Conservation (phyloP, 2,888 invertebrate species). For the Helobdella robusta region DNA sequence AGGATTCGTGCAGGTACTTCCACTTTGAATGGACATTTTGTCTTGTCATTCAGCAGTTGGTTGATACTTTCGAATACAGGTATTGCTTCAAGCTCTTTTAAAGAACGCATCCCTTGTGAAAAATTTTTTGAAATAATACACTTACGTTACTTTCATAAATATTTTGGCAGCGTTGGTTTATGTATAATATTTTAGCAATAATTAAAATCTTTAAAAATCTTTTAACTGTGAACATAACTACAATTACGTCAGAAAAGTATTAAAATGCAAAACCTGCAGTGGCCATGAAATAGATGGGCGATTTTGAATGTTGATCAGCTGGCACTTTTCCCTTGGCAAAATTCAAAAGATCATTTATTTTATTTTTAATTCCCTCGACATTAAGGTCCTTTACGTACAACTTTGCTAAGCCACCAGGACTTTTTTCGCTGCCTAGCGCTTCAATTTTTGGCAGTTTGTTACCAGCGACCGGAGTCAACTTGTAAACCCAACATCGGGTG, state of each 20-base stretch:
- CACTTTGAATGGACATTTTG: slow-evolving; percentile 41
- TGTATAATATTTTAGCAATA: too few species aligned
- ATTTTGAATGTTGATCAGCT: neutral
- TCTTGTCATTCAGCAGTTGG: slow-evolving; percentile 27
- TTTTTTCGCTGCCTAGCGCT: neutral
- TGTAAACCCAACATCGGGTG: slow-evolving; percentile 25
- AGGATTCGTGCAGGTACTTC: slow-evolving; percentile 49
- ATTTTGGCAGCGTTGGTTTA: too few species aligned
- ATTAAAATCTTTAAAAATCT: too few species aligned
- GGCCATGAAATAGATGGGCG: slow-evolving; percentile 29
- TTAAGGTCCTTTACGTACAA: too few species aligned
- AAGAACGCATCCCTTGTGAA: slow-evolving; percentile 17
- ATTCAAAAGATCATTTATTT: slow-evolving; percentile 13
- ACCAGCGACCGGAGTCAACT: slow-evolving; percentile 1
- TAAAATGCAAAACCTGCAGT: slow-evolving; percentile 32
- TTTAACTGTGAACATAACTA: too few species aligned
- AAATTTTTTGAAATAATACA: too few species aligned
- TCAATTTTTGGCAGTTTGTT: neutral
- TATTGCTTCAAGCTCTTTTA: slow-evolving; percentile 1
- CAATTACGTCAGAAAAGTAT: too few species aligned
- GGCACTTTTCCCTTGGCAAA: slow-evolving; percentile 21
- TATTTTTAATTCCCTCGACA: neutral
- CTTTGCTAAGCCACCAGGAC: slow-evolving; percentile 22
- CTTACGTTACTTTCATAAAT: too few species aligned
- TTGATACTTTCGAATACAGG: neutral